Base-by-base conservation (phyloP, 2,797 vertebrate genomes). In the Ataeniobius toweri region DNA sequence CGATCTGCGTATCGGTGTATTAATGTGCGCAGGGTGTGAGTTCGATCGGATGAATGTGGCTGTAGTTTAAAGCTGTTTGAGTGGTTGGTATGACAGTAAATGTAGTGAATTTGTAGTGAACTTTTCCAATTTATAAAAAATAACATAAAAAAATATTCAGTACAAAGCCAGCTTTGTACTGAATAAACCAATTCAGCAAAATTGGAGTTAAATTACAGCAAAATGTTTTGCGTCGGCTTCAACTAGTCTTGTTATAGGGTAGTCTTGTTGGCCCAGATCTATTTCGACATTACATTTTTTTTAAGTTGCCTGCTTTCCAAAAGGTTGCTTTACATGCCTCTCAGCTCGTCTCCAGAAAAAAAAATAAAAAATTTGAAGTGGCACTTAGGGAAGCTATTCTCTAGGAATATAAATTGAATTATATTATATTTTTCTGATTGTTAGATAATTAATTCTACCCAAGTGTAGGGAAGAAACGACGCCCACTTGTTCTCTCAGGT, bases 351-450 rank as follows among this genome's bases (percentile, higher is more conserved):
- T 79, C 59, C 48, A 51, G 56, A 71, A 53, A 73, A 51, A 82
- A 9, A 53, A 44, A 63, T 58, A 56, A 2, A 36, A 36, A 28
- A 28, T 80, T 80, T 77, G 26, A 12, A 76, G 70, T 61, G 63
- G 53, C 26, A 73, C 53, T 39, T 80, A 18, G 74, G 24, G 44
- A 83, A 55, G n/a, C 59, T 56, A 41, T 73, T 80, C 63, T 58
- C 53, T 20, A 75, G 65, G 76, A 68, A 26, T 73, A 74, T 58
- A 75, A 78, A 78, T 73, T 0, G 75, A 81, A 83, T 73, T 28
- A 36, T 44, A 41, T 61, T 31, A 14, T 59, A 16, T 74, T 41
- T 75, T 71, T 75, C 65, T 70, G n/a, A 75, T 73, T 63, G 46
- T n/a, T 46, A 28, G 69, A 73, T 77, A 48, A 74, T 55, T 67